Conservation (phyloP, 1,140 invertebrate genomes). For the Drosophila virilis region DNA sequence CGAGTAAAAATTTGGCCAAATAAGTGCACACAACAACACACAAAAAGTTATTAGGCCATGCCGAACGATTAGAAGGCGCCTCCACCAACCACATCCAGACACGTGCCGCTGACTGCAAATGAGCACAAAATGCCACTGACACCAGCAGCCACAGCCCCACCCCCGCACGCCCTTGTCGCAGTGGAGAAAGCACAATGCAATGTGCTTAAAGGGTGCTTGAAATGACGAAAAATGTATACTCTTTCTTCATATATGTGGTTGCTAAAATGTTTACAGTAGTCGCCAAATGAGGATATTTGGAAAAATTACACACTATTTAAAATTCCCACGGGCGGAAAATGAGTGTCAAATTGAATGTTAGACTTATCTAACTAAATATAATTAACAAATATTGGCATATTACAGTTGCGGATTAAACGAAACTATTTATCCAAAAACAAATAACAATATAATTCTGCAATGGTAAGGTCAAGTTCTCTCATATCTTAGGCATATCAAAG, state of each 20-base stretch:
- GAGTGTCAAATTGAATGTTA: too few relatives aligned
- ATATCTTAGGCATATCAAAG: too few relatives aligned
- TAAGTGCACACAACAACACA: neutral
- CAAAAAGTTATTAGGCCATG: constrained; percentile 15
- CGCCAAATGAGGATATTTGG: too few relatives aligned
- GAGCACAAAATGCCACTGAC: constrained; percentile 42
- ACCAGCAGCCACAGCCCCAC: neutral
- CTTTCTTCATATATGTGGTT: neutral
- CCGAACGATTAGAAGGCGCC: constrained; percentile 21
- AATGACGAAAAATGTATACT: neutral
- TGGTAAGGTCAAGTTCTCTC: too few relatives aligned
- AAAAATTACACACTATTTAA: too few relatives aligned
- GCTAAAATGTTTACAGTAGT: too few relatives aligned
- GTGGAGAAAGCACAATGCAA: constrained; percentile 10
- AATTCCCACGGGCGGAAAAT: too few relatives aligned
- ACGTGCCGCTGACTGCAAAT: constrained; percentile 48
- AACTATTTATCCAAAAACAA: too few relatives aligned
- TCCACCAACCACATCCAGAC: neutral
- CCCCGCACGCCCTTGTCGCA: neutral
- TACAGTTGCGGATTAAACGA: too few relatives aligned
- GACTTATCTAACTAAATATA: too few relatives aligned
- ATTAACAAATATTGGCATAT: too few relatives aligned
- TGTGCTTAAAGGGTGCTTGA: neutral
- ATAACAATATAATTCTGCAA: too few relatives aligned
- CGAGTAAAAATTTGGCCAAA: neutral